Base-by-base conservation (phyloP, 2,888 invertebrate genomes). In the Eulithis prunata region DNA sequence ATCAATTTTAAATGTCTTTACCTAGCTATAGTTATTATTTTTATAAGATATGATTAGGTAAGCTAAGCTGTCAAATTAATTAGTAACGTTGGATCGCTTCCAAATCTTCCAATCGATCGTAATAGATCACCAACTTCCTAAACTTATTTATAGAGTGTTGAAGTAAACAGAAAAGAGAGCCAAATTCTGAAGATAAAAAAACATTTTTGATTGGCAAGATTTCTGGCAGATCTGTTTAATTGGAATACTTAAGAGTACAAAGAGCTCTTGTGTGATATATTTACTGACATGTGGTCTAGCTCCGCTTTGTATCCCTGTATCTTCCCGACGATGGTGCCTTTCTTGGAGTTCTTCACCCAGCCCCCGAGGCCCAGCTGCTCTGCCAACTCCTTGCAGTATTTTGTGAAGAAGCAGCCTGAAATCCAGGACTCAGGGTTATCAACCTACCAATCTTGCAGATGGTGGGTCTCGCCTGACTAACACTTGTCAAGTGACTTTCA, bases 291-390 rank as follows among this genome's bases (percentile, higher is more conserved):
- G 83, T 96, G 95, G 80, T 97, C 97, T 59, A 98, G 93, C 76
- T 95, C 94, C 7, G 94, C 92, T 82, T 96, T 96, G 52, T 94
- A 94, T 11, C 98, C 98, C 88, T 98, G 98, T 84, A 98, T 94
- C 87, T 97, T 97, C 58, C 99, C 99, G 7, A 96, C 94, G 61
- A 99, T 97, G 12, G 98, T 97, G 21, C 98, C 98, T 68, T 94
- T 95, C 85, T 96, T 96, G 52, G 97, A 96, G 87, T 98, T 98
- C 91, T 97, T 98, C 74, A 98, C 97, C 98, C 98, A 99, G 8
- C 99, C 98, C 32, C 95, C 95, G 45, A 98, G 93, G 21, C 95
- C 95, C 43, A 97, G 90, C 79, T 95, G 94, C 62, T 94, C 94
- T 59, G 97, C 96, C 71, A 96, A 91, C 82, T 97, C 97, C 75